Conservation (phyloP, 2,888 invertebrate genomes). For the Gymnosoma rotundatum region DNA sequence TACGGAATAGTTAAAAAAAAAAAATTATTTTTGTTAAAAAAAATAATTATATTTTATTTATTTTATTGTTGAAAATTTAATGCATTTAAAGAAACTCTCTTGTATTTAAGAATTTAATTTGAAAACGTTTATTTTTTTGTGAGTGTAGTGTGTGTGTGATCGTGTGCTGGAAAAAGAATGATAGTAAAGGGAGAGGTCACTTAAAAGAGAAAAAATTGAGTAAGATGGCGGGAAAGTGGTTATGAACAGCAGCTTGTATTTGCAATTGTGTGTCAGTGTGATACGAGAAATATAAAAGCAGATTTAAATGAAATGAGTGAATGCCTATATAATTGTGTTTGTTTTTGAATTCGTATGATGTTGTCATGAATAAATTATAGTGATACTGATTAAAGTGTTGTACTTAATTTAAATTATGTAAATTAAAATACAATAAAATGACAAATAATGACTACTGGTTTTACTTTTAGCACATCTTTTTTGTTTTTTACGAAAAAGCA, state of each 20-base stretch:
- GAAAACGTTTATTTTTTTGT: conserved; percentile 15
- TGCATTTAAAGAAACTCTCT: conserved; percentile 54
- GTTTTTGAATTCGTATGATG: not conserved
- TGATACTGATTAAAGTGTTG: not conserved
- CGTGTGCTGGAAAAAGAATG: not conserved
- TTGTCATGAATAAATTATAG: conserved; percentile 43
- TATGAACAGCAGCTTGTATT: not conserved
- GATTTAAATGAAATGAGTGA: not conserved
- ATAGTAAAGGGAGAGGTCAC: not conserved
- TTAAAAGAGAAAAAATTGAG: not conserved
- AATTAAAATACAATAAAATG: conserved; percentile 29
- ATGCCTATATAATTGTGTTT: conserved; percentile 22
- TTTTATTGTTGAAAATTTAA: conserved; percentile 31
- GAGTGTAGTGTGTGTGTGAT: not conserved
- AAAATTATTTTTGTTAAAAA: conserved; percentile 15
- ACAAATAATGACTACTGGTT: conserved; percentile 30
- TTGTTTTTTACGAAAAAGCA: conserved; percentile 58
- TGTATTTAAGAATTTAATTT: conserved; percentile 7
- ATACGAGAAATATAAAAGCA: not conserved
- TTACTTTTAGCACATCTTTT: conserved; percentile 39
- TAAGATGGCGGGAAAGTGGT: not conserved
- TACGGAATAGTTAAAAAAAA: conserved; percentile 53
- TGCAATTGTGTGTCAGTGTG: not conserved
- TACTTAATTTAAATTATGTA: conserved; percentile 22
- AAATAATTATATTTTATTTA: conserved; percentile 31